phyloP scores from a whole-genome alignment of 2,797 vertebrate species.

The Sebastes oblongus region DNA sequence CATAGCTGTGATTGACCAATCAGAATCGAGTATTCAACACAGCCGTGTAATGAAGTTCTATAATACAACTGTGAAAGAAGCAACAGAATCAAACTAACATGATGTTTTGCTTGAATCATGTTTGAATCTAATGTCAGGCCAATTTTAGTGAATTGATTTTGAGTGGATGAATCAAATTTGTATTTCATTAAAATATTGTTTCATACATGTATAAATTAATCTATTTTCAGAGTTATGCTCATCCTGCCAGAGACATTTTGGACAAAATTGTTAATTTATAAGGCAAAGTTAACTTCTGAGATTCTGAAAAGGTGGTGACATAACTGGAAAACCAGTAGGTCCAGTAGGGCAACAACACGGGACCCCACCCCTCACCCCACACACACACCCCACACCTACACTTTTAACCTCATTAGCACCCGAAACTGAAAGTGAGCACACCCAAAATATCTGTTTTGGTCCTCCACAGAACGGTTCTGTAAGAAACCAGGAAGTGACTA shows the following conservation, averaged over 20 bases:
- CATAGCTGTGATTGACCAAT: no score
- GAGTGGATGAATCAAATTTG: no score
- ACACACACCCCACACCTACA: background rate
- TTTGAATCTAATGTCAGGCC: background rate
- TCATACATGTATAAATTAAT: accelerated
- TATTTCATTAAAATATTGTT: no score
- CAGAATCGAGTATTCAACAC: no score
- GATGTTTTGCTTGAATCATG: background rate
- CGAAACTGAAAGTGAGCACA: background rate
- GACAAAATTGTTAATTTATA: background rate
- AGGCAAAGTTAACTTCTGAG: background rate
- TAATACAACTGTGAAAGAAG: background rate
- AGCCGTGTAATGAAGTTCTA: no score
- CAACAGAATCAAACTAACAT: background rate
- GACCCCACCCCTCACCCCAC: background rate
- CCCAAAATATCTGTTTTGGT: background rate
- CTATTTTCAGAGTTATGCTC: background rate
- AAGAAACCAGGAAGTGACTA: background rate
- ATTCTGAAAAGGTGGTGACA: background rate
- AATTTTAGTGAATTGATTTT: background rate
- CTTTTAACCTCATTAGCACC: background rate
- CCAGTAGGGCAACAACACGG: background rate
- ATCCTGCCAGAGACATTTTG: background rate
- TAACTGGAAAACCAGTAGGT: background rate
- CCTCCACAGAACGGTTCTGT: background rate